These are phyloP conservation scores for Chionoecetes opilio DNA, from an alignment of 1,140 invertebrate species.

Conservation along the genomic window DNA sequence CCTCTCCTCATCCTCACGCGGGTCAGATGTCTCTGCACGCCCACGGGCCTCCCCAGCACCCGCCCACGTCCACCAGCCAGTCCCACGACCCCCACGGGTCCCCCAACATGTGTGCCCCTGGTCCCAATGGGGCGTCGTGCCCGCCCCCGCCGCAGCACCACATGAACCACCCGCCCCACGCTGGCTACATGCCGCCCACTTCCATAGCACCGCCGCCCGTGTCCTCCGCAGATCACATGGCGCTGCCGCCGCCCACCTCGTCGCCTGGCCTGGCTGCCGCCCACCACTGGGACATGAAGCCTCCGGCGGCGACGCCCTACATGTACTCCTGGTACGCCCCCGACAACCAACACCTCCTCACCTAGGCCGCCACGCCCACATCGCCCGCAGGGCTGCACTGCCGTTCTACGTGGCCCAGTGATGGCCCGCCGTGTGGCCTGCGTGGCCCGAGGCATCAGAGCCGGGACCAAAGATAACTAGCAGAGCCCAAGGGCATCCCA, in stretches of 20 bases:
- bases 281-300: conserved; percentile 89
- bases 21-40: conserved; percentile 68
- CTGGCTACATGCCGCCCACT: conserved; percentile 88
- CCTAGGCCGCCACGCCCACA: conserved; percentile 84
- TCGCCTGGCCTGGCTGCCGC: conserved; percentile 85
- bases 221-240: conserved; percentile 83
- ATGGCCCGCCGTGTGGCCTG: conserved; percentile 49
- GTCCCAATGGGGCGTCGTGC: not conserved
- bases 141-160: conserved; percentile 83
- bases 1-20: conserved; percentile 65
- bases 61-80: conserved; percentile 78
- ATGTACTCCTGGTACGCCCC: conserved; percentile 91
- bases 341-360: conserved; percentile 89
- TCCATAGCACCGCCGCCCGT: conserved; percentile 88
- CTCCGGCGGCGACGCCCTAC: conserved; percentile 85
- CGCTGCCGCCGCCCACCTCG: conserved; percentile 85
- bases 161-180: conserved; percentile 87
- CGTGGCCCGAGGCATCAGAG: conserved; percentile 49
- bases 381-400: not conserved
- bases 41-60: conserved; percentile 74
- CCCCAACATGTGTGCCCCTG: conserved; percentile 55
- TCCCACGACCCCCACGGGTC: conserved; percentile 58
- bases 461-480: conserved; percentile 57
- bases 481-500: conserved; percentile 50
- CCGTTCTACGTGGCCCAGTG: conserved; percentile 37